Evolutionary conservation across 2,797 vertebrate genomes (phyloP).

Genomic region (Nothura maculosa): DNA sequence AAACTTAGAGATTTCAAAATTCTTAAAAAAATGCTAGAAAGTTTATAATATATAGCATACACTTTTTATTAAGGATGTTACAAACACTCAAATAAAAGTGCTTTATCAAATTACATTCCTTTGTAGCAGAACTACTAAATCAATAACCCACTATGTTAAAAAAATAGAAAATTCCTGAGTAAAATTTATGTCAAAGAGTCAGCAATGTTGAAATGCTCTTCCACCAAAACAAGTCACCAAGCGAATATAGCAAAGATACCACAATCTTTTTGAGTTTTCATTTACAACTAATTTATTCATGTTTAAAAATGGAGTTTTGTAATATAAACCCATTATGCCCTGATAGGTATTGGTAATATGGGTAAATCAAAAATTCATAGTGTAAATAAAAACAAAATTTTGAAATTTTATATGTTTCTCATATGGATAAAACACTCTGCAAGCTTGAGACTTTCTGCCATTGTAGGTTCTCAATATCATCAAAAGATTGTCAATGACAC

Average conservation of each 20-base stretch:
- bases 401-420: no score
- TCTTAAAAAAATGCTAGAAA: not conserved
- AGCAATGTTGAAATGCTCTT: not conserved
- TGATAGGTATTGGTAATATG: not conserved
- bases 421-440: not conserved
- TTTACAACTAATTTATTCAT: conserved; percentile 47
- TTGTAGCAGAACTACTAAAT: conserved; percentile 20
- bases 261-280: conserved; percentile 32
- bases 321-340: not conserved
- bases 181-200: conserved; percentile 29
- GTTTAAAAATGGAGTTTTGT: conserved; percentile 6
- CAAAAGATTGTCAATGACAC: not conserved
- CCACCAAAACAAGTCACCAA: conserved; percentile 27
- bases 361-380: not conserved
- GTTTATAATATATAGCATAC: not conserved
- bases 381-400: not conserved
- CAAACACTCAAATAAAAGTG: not conserved
- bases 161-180: conserved; percentile 13
- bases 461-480: not conserved
- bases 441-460: not conserved
- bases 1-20: not conserved
- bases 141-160: conserved; percentile 29
- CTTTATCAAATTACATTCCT: not conserved
- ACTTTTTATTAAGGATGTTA: not conserved
- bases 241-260: not conserved